phyloP scores from a whole-genome alignment of 2,888 invertebrate species.

The Ornithoptera alexandrae region DNA sequence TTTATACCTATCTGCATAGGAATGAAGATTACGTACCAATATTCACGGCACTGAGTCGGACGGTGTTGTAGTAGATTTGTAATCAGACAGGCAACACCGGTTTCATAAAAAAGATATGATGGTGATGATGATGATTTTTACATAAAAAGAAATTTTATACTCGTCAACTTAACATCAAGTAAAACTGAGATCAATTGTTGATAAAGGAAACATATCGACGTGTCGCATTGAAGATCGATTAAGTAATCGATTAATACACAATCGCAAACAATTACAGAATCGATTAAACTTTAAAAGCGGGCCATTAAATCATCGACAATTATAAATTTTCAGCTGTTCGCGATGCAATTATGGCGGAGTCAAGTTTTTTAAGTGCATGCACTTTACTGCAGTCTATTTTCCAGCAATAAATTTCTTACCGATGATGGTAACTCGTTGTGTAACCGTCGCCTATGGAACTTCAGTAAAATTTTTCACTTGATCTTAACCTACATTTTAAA shows the following conservation, averaged over 20 bases:
- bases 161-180: too few relatives aligned
- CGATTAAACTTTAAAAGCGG: slow-evolving; percentile 1
- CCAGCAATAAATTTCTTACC: slow-evolving; percentile 52
- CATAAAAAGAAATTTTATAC: too few relatives aligned
- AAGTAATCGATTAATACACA: slow-evolving; percentile 2
- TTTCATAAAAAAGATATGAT: too few relatives aligned
- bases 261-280: neutral
- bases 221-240: neutral
- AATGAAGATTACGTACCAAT: too few relatives aligned
- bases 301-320: slow-evolving; percentile 2
- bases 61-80: too few relatives aligned
- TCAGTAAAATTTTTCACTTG: slow-evolving; percentile 56
- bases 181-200: too few relatives aligned
- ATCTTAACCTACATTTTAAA: slow-evolving; percentile 34
- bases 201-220: too few relatives aligned
- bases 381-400: slow-evolving; percentile 42
- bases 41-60: too few relatives aligned
- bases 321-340: neutral
- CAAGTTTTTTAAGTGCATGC: neutral
- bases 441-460: slow-evolving; percentile 52
- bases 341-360: slow-evolving; percentile 1
- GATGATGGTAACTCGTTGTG: slow-evolving; percentile 51
- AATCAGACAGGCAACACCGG: too few relatives aligned
- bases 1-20: too few relatives aligned
- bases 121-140: too few relatives aligned